Conservation (phyloP, 2,888 invertebrate genomes). For the Iselma pallidipennis region DNA sequence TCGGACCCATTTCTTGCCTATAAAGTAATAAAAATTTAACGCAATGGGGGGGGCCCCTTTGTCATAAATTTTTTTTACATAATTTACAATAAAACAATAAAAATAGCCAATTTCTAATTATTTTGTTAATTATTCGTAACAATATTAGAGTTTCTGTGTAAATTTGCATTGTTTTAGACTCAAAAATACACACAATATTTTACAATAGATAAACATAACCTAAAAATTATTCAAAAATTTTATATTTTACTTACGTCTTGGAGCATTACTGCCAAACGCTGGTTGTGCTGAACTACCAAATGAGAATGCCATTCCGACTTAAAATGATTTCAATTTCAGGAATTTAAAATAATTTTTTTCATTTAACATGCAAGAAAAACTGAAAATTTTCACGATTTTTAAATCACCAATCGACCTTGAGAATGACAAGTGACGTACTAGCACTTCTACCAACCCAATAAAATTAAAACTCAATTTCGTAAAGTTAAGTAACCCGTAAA, state of each 20-base stretch:
- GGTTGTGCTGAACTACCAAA: conserved; percentile 43
- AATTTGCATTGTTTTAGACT: too few species aligned
- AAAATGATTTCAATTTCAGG: neutral
- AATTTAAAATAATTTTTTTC: too few species aligned
- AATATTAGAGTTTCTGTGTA: too few species aligned
- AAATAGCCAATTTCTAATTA: too few species aligned
- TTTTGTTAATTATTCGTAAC: neutral
- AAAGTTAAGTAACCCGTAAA: neutral
- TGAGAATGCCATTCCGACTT: conserved; percentile 40
- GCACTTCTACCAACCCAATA: neutral
- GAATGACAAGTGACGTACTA: neutral
- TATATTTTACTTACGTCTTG: conserved; percentile 42
- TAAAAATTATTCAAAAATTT: neutral
- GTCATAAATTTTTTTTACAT: too few species aligned
- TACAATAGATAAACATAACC: neutral
- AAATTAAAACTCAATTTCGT: neutral
- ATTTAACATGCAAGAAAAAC: neutral
- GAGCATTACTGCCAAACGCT: conserved; percentile 38
- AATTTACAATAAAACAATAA: too few species aligned
- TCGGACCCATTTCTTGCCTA: too few species aligned
- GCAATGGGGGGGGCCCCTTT: too few species aligned
- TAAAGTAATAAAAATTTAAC: too few species aligned
- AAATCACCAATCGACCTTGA: neutral
- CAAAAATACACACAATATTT: neutral
- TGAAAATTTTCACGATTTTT: neutral